Base-by-base conservation (phyloP, 2,113 vertebrate species). In the Ranitomeya imitator region DNA sequence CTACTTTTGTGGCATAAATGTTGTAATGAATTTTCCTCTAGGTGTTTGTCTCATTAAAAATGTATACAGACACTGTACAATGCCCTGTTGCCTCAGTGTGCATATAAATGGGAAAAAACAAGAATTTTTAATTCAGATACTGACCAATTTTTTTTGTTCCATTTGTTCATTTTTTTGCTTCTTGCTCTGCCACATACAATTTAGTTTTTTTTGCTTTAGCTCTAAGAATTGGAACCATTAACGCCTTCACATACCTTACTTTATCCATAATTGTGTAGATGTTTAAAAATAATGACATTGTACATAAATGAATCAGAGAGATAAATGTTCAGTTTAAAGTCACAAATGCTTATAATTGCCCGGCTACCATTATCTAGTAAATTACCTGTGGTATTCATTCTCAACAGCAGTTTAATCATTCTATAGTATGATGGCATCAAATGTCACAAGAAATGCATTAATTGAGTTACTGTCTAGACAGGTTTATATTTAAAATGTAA, bases 361-460 rank as follows among this genome's bases (percentile, higher is more conserved):
- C 7, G 26, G 69, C 31, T 73, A 74, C 71, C 71, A 45, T 74
- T 74, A 74, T 74, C 71, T 51, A 74, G 31, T 45, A 74, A 74
- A 74, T 74, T 74, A 74, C 71, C 71, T 74, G 71, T 45, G 71
- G 71, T 15, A 74, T 45, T 51, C 31, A 45, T 31, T 74, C 71
- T 74, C 71, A 74, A 51, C 19, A 45, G 71, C 71, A 74, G 31
- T 74, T 74, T 37, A 74, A 74, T 74, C 71, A 74, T 51, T 74
- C 71, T 74, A 45, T 74, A 74, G 15, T 45, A 74, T 74, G 37
- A 74, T 51, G 71, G 37, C 52, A 21, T 51, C 10, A 54, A 78
- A 54, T 78, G 76, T 78, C 76, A 54, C 51, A 10, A 78, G 19
- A 21, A 54, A 78, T n/a, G 51, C 76, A 54, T 54, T 78, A 19